Evolutionary conservation across 2,113 vertebrate genomes (phyloP).

Genomic region (Thalassarche chlororhynchos): DNA sequence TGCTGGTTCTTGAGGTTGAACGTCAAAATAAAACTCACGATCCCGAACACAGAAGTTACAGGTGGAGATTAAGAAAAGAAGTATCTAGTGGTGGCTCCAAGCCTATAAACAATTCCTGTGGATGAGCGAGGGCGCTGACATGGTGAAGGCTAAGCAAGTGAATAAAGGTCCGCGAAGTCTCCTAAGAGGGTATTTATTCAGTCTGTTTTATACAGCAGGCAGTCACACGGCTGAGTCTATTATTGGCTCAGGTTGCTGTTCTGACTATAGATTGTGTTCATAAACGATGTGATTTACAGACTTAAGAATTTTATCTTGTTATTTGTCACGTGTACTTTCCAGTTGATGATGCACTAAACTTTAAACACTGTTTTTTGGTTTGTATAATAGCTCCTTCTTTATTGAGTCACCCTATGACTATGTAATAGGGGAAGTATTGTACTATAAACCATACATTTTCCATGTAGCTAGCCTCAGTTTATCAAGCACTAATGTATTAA

Average conservation of each 20-base stretch:
- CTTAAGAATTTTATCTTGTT: not conserved
- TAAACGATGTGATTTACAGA: not conserved
- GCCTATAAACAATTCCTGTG: not conserved
- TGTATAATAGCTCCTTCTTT: not conserved
- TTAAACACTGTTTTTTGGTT: not conserved
- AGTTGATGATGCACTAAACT: not conserved
- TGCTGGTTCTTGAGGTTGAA: not conserved
- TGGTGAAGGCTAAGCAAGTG: not conserved
- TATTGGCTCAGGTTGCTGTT: not conserved
- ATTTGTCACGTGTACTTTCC: not conserved
- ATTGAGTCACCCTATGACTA: not conserved
- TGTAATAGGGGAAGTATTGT: not conserved
- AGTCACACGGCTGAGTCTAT: not conserved
- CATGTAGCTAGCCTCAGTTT: not conserved
- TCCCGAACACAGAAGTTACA: not conserved
- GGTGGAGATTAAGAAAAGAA: not conserved
- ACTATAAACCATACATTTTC: not conserved
- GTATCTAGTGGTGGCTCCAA: not conserved
- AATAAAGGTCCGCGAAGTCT: not conserved
- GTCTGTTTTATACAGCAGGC: not conserved
- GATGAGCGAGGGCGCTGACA: not conserved
- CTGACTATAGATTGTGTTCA: not conserved
- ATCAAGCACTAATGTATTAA: not conserved
- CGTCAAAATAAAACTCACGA: not conserved
- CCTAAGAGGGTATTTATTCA: not conserved